Base-by-base conservation (phyloP, 2,113 vertebrate species). In the Carollia perspicillata region DNA sequence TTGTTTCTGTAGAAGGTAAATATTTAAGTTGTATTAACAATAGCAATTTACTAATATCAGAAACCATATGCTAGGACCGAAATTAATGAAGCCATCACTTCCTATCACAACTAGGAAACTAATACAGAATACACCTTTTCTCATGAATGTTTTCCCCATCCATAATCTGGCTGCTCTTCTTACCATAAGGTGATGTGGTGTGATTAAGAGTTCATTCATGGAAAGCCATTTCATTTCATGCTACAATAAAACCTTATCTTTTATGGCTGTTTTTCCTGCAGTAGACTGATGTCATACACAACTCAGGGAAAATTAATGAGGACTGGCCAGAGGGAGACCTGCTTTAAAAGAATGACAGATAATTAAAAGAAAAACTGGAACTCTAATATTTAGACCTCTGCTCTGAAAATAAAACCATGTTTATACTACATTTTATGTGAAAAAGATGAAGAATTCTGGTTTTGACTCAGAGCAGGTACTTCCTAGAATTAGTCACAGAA, bases 401-500 rank as follows among this genome's bases (percentile, higher is more conserved):
- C 65, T 89, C 89, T 90, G 47, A 86, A 94, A 79, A 69, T 42
- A 71, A 93, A 95, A 40, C 23, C 40, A 71, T 63, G 60, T 49
- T 93, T 92, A 92, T 69, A 68, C 51, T 58, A 77, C 16, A 51
- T 69, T 84, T 93, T 72, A 79, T 44, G 55, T 75, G 63, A 87
- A 94, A 96, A 93, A 53, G 40, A 93, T 69, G 47, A 77, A 84
- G 37, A 69, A 22, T 84, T 74, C 71, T 88, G 33, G 35, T 80
- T 87, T 72, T 84, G 49, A 91, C 51, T 78, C 33, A 16, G 33
- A 63, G 65, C 51, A 85, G 68, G 66, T 53, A 66, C 22, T 83
- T 69, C 63, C 68, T 78, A 49, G 86, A 77, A 94, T 63, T 88
- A 88, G 83, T 90, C 53, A 90, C 7, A 90, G 53, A 49, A 92